Conservation (phyloP, 2,888 invertebrate species). For the Chrysolina americana region DNA sequence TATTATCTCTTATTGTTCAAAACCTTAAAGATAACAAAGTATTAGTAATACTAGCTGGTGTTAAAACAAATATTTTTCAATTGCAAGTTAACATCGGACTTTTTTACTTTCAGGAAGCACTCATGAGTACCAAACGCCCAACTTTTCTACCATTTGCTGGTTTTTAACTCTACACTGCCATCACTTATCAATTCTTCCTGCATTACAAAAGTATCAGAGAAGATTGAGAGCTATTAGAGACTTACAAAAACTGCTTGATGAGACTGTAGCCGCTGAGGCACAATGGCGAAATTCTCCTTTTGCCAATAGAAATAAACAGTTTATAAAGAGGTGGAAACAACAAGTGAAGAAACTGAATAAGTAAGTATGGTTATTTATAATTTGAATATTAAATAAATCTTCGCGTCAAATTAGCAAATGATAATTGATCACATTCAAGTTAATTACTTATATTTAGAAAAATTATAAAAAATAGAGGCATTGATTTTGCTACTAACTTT, state of each 20-base stretch:
- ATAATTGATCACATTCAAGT: no score
- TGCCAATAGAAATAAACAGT: constrained; percentile 84
- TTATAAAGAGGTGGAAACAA: constrained; percentile 89
- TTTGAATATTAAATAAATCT: neutral
- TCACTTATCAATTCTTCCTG: constrained; percentile 92
- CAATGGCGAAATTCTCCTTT: constrained; percentile 86
- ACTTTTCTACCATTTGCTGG: constrained; percentile 98
- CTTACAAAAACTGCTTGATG: constrained; percentile 89
- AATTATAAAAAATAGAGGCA: no score
- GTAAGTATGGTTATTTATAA: constrained; percentile 64
- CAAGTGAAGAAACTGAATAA: constrained; percentile 85
- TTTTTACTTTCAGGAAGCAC: constrained; percentile 68
- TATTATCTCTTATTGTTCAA: no score
- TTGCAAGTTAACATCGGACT: constrained; percentile 5
- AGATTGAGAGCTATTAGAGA: constrained; percentile 85
- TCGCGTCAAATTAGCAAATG: no score
- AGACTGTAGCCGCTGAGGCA: constrained; percentile 84
- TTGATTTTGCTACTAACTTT: no score
- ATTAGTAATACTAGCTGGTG: neutral
- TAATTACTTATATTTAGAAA: no score
- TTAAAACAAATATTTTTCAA: neutral
- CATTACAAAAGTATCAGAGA: constrained; percentile 87
- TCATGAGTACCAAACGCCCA: constrained; percentile 82
- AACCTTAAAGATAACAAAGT: neutral
- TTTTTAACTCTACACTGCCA: constrained; percentile 95